Conservation (phyloP, 2,113 vertebrate genomes). For the Drymodes brunneopygia region DNA sequence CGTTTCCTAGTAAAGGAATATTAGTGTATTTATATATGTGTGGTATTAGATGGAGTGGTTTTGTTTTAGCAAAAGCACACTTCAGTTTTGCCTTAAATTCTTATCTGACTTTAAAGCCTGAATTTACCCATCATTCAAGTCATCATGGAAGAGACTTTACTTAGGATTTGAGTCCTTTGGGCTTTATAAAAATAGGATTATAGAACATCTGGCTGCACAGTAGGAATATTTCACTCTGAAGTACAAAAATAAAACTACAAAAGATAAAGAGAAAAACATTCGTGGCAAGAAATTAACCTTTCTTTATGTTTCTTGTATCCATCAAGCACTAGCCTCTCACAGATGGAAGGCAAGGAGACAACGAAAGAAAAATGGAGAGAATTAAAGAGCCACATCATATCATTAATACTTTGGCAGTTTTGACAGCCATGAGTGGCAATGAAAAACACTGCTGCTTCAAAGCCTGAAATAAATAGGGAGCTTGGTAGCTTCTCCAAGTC, state of each 20-base stretch:
- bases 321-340: slow-evolving; percentile 51
- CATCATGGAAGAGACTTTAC: slow-evolving; percentile 29
- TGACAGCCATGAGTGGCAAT: slow-evolving; percentile 26
- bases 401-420: slow-evolving; percentile 58
- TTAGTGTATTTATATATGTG: neutral
- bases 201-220: slow-evolving; percentile 73
- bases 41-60: neutral
- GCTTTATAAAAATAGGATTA: slow-evolving; percentile 69
- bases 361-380: slow-evolving; percentile 44
- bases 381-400: slow-evolving; percentile 60
- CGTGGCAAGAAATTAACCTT: slow-evolving; percentile 69
- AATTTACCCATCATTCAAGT: slow-evolving; percentile 33
- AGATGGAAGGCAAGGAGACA: slow-evolving; percentile 57
- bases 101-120: neutral
- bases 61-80: neutral
- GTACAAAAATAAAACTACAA: slow-evolving; percentile 70
- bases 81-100: neutral
- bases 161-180: slow-evolving; percentile 45
- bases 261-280: slow-evolving; percentile 69
- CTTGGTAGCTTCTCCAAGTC: neutral
- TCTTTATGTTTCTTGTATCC: slow-evolving; percentile 65
- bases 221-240: slow-evolving; percentile 70
- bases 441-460: neutral
- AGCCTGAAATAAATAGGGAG: neutral
- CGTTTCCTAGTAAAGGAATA: neutral